phyloP scores from a whole-genome alignment of 2,888 invertebrate species.

The Pedicia rivosa region DNA sequence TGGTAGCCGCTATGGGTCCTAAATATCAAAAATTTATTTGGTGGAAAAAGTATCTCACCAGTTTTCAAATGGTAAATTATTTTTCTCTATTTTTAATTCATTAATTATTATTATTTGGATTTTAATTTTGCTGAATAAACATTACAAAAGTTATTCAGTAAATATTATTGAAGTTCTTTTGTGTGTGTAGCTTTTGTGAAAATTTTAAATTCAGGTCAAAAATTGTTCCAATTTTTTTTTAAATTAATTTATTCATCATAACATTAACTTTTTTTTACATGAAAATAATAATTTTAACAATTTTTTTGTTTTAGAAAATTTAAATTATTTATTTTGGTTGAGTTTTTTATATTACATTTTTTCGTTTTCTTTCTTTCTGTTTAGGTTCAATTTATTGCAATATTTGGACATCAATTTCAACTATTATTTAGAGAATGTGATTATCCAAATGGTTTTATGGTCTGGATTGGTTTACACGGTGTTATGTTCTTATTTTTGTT shows the following conservation, averaged over 20 bases:
- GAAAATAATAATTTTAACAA: constrained; percentile 1
- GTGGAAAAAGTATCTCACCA: constrained; percentile 96
- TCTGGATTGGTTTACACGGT: constrained; percentile 91
- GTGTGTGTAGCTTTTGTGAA: no score
- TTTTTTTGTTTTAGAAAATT: neutral
- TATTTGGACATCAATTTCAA: constrained; percentile 84
- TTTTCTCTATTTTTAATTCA: no score
- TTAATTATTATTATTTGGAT: no score
- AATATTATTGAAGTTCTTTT: no score
- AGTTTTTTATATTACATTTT: constrained; percentile 1
- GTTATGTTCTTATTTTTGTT: constrained; percentile 87
- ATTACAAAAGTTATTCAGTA: no score
- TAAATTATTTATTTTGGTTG: neutral
- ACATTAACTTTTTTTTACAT: constrained; percentile 3
- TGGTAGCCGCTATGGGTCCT: constrained; percentile 89
- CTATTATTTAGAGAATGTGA: constrained; percentile 79
- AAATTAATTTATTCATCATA: no score
- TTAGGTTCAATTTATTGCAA: constrained; percentile 86
- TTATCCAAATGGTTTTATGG: constrained; percentile 79
- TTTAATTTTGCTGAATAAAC: no score
- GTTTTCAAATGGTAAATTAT: constrained; percentile 75
- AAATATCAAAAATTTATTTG: constrained; percentile 84
- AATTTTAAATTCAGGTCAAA: no score
- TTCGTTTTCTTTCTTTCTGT: constrained; percentile 14
- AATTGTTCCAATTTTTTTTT: no score